Percentiles rank a stretch among this genome's conserved stretches.
phyloP scores from a whole-genome alignment of 2,113 vertebrate species.

The Nesogale talazaci region DNA sequence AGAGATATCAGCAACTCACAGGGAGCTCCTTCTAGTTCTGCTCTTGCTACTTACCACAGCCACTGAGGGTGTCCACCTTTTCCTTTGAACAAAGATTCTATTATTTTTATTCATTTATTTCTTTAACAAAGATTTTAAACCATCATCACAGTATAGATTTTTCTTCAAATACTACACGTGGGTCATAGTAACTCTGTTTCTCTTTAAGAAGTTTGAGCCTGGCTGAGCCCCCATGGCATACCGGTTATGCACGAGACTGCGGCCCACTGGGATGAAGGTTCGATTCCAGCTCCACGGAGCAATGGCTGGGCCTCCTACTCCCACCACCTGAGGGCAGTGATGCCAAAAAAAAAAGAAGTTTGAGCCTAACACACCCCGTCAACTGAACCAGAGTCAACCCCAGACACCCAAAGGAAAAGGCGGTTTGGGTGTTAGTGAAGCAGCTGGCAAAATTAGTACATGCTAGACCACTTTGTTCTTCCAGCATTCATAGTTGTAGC shows the following conservation, averaged over 20 bases:
- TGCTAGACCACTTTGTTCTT: background rate
- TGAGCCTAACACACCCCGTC: background rate
- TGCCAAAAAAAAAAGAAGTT: no score
- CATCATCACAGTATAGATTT: constrained; percentile 30
- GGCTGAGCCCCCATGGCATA: no score
- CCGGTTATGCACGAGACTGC: no score
- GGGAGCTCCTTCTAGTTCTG: background rate
- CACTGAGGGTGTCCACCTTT: background rate
- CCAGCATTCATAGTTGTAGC: background rate
- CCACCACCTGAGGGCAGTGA: no score
- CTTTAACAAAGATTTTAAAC: background rate
- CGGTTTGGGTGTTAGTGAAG: background rate
- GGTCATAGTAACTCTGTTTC: background rate
- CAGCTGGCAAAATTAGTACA: background rate
- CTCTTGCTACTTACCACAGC: constrained; percentile 31
- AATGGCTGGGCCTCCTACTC: no score
- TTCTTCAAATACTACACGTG: background rate
- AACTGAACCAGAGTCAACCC: background rate
- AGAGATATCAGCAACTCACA: background rate
- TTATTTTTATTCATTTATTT: no score
- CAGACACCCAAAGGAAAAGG: background rate
- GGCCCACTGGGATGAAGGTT: no score
- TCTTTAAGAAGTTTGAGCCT: background rate
- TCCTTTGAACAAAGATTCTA: constrained; percentile 38
- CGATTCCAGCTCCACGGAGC: no score